phyloP scores from a whole-genome alignment of 2,888 invertebrate genomes.

The Stenotaenia linearis region DNA sequence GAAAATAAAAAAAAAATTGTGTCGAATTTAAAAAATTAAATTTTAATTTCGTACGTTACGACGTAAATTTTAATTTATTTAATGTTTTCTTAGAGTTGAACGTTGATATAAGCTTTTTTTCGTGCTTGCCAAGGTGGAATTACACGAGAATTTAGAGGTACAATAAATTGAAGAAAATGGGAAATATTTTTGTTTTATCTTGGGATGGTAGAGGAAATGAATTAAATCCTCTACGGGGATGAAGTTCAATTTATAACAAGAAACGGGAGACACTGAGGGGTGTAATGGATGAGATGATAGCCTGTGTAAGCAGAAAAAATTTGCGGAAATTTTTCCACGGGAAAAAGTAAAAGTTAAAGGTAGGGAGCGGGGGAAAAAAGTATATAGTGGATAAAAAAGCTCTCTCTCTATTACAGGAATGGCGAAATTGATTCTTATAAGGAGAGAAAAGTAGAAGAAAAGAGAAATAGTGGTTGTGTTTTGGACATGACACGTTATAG shows the following conservation, averaged over 20 bases:
- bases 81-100: too few species aligned
- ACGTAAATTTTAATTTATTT: too few species aligned
- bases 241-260: constrained; percentile 8
- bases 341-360: background rate
- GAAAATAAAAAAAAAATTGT: background rate
- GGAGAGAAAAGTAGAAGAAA: background rate
- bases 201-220: background rate
- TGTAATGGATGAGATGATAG: constrained; percentile 20
- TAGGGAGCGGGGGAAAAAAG: background rate
- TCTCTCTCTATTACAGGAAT: background rate
- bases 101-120: background rate
- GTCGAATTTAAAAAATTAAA: background rate
- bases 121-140: background rate
- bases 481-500: constrained; percentile 17
- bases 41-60: too few species aligned
- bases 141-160: background rate
- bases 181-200: constrained; percentile 10
- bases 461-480: constrained; percentile 3
- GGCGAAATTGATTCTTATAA: background rate
- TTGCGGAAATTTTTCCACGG: background rate
- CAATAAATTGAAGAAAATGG: constrained; percentile 10
- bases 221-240: constrained; percentile 22
- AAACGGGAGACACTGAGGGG: background rate
- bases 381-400: background rate
- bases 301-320: background rate